Evolutionary conservation across 1,140 invertebrate genomes (phyloP), one percentile per base, ranked within the genome.

Genomic region (Pemphigus obesinymphae): DNA sequence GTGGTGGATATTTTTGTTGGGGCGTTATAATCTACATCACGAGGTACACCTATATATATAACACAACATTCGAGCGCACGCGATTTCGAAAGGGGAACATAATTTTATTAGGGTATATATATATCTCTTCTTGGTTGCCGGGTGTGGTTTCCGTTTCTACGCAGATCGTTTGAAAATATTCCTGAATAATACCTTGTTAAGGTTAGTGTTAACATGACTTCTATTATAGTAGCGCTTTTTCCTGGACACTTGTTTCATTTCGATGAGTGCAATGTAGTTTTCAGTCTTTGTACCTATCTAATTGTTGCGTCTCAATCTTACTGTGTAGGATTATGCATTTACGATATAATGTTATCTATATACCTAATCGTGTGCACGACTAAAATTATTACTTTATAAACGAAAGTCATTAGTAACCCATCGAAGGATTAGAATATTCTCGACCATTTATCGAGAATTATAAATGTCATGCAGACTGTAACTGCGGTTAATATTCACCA

Each of bases 101-200:
- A 34, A 55, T 58, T 78, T 43, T 15, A 55, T 26, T 34, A 23
- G 75, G 73, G 73, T 76, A 50, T 23, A 10, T 58, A 58, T 58
- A 26, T n/a, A 40, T 40, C 37, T 37, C n/a, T 58, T 37, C 31
- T 58, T 20, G 50, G 73, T 76, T 58, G 75, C 23, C 37, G 50
- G 75, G 75, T 58, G 75, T 78, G 75, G 75, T 78, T 78, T 53
- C 72, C 48, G 48, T 75, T 75, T 75, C 34, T 11, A 50, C 15
- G 45, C 13, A 3, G 13, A 48, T 72, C 6, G 23, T 53, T 26
- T 55, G n/a, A n/a, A n/a, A n/a, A n/a, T n/a, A 26, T 58, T 58
- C n/a, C 3, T 48, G 13, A 48, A 17, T 15, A 48, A 17, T 15
- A 58, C 53, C 53, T 58, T 26, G 23, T 58, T 26, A 20, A 26